Percentiles rank a stretch among this genome's conserved stretches.
Conservation (phyloP, 2,113 vertebrate species). For the Prunella fulvescens region DNA sequence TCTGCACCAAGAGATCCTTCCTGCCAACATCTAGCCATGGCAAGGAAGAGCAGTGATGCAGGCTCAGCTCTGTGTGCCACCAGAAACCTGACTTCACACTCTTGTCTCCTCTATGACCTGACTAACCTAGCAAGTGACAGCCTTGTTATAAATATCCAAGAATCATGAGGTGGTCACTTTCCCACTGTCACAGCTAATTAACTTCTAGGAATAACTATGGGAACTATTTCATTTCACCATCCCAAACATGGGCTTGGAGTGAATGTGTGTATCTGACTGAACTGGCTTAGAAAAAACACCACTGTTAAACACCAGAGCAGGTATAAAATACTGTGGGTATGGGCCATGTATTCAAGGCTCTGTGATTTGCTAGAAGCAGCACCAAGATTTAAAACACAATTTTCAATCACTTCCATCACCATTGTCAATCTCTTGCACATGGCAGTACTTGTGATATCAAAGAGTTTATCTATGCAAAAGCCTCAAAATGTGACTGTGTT, state of each 20-base stretch:
- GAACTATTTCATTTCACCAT: slow-evolving; percentile 49
- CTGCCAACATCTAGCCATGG: background rate
- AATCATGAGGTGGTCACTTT: slow-evolving; percentile 68
- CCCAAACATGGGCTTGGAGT: background rate
- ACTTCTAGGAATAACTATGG: slow-evolving; percentile 67
- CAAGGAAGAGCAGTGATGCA: background rate
- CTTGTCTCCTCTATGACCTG: slow-evolving; percentile 43
- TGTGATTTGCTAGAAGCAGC: background rate
- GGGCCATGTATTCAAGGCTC: background rate
- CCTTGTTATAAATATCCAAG: slow-evolving; percentile 64
- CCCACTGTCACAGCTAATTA: slow-evolving; percentile 73
- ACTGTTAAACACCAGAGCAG: background rate
- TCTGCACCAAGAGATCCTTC: background rate
- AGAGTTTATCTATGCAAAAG: background rate
- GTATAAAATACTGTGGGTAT: background rate
- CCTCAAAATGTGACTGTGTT: background rate
- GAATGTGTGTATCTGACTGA: background rate
- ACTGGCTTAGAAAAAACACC: background rate
- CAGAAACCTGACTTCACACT: slow-evolving; percentile 60
- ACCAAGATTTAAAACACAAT: background rate
- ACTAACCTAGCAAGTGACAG: slow-evolving; percentile 60
- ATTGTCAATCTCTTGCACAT: background rate
- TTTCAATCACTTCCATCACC: background rate
- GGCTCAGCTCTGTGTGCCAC: background rate
- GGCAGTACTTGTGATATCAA: background rate